Base-by-base conservation (phyloP, 2,113 vertebrate genomes). In the Dipodomys stephensi region DNA sequence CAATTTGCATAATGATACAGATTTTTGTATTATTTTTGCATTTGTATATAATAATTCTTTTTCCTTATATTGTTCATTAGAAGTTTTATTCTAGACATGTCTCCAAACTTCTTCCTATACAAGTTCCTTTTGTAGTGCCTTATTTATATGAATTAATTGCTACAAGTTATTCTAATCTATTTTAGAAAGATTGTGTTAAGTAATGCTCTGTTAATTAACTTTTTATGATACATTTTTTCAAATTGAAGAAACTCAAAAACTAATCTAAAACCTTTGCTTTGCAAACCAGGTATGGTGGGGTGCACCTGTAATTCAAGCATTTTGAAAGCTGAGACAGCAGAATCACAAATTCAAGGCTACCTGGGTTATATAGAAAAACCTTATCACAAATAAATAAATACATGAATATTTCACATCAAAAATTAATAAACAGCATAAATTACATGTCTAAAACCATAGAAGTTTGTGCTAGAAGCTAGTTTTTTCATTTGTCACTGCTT, bases 141-240 rank as follows among this genome's bases (percentile, higher is more conserved):
- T 28, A 28, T 82, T 2, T 23, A 73, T 69, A 57, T 71, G 16
- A 83, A 28, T 60, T 77, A 72, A 27, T 39, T 93, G 20, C 69
- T 77, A 53, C 62, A 74, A 87, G 11, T 83, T n/a, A 91, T 64
- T 93, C 22, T 78, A 78, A 69, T 18, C 5, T 88, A 86, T 86
- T 94, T 91, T 53, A 73, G 74, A 74, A 77, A 53, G 27, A 25
- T 53, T 77, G 8, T 69, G 81, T 57, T 92, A 91, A 30, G 15
- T 1, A 57, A 15, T 86, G 53, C 6, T 35, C 27, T 60, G 27
- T 86, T 44, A 88, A 22, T 78, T 94, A 85, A 53, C 22, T 3
- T 94, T 57, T 78, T 1, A 81, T 68, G 12, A 67, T 82, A 32
- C 32, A 46, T 71, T 71, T 62, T 76, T 88, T 77, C 85, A 13